These are phyloP conservation scores for Oscheius myriophilus DNA, from an alignment of 2,888 invertebrate genomes.

Conservation along the genomic window DNA sequence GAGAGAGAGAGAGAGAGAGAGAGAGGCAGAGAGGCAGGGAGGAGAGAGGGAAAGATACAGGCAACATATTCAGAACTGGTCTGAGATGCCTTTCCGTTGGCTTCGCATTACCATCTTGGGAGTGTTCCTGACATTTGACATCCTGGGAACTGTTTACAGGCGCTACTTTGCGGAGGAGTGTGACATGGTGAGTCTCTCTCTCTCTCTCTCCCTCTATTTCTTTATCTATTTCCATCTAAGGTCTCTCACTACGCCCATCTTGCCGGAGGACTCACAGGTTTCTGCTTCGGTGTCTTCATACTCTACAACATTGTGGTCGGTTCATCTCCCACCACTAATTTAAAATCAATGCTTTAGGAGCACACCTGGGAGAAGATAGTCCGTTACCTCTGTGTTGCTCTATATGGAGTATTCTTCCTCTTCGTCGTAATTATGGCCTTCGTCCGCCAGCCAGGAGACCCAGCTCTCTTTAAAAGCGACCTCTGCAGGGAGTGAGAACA, in stretches of 20 bases:
- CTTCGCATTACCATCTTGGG: constrained; percentile 85
- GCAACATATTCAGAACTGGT: constrained; percentile 82
- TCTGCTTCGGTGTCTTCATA: constrained; percentile 75
- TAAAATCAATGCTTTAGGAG: constrained; percentile 26
- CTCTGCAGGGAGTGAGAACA: constrained; percentile 8
- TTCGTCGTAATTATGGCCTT: constrained; percentile 37
- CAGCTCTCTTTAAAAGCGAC: constrained; percentile 23
- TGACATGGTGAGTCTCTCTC: constrained; percentile 77
- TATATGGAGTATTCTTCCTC: constrained; percentile 33
- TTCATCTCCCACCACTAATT: not conserved
- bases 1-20: not conserved
- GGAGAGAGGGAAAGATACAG: not conserved
- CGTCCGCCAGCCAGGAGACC: constrained; percentile 37
- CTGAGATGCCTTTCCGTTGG: constrained; percentile 92
- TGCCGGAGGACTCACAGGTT: constrained; percentile 89
- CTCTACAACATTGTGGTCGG: constrained; percentile 53
- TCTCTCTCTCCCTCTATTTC: not conserved
- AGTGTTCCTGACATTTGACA: constrained; percentile 83
- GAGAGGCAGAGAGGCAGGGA: not conserved
- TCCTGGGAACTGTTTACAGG: constrained; percentile 89
- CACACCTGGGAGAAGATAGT: constrained; percentile 43
- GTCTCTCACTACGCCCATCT: constrained; percentile 94
- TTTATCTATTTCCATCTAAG: constrained; percentile 70
- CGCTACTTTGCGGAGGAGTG: constrained; percentile 81
- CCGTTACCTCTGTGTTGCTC: constrained; percentile 36